Percentiles rank a stretch among this genome's conserved stretches.
phyloP scores from a whole-genome alignment of 2,113 vertebrate genomes.

The Piaya cayana region DNA sequence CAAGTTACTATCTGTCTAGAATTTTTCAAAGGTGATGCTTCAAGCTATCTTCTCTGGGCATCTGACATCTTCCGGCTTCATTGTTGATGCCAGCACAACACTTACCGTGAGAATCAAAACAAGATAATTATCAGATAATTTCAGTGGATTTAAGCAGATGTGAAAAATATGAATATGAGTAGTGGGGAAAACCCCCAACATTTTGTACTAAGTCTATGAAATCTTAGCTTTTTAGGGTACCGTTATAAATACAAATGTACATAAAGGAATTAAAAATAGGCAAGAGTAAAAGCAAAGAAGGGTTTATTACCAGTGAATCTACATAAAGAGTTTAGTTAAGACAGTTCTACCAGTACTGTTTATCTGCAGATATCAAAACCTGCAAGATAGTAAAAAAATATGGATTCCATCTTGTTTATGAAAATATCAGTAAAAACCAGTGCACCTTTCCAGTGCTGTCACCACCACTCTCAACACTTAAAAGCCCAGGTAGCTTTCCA shows the following conservation, averaged over 20 bases:
- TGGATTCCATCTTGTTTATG: background rate
- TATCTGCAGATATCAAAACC: background rate
- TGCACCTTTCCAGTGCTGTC: background rate
- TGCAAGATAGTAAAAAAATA: background rate
- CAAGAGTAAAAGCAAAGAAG: background rate
- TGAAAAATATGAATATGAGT: background rate
- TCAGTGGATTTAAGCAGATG: background rate
- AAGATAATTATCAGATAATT: background rate
- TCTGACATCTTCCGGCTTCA: slow-evolving; percentile 10
- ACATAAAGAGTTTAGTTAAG: background rate
- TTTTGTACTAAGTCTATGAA: background rate
- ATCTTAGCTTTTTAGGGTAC: background rate
- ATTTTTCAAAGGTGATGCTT: slow-evolving; percentile 38
- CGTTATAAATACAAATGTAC: background rate
- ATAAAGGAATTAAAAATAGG: background rate
- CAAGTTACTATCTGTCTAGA: slow-evolving; percentile 5
- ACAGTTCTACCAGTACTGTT: background rate
- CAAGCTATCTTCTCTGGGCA: slow-evolving; percentile 13
- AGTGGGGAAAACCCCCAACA: background rate
- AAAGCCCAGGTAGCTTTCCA: background rate
- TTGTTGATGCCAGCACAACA: slow-evolving; percentile 8
- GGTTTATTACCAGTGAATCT: background rate
- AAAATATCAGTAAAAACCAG: background rate
- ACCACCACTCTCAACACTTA: background rate
- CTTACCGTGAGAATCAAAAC: slow-evolving; percentile 37